Percentiles rank a stretch among this genome's conserved stretches.
phyloP scores from a whole-genome alignment of 2,113 vertebrate species.

The Dromiciops gliroides region DNA sequence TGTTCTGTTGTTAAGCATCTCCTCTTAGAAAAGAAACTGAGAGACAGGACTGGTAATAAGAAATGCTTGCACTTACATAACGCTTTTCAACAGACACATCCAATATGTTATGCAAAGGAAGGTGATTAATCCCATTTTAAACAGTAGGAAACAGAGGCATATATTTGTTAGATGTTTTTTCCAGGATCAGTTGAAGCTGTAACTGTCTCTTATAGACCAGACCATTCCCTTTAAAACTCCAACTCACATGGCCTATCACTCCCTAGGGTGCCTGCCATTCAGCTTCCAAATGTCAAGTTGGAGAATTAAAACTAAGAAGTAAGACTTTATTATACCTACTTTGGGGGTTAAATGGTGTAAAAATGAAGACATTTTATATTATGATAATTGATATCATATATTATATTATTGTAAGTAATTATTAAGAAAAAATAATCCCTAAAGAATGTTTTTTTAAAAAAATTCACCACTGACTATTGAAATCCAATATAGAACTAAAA shows the following conservation, averaged over 20 bases:
- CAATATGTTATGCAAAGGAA: background rate
- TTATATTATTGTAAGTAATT: background rate
- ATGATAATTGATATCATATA: background rate
- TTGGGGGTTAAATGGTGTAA: background rate
- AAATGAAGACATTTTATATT: background rate
- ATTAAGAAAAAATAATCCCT: background rate
- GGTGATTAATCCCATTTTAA: background rate
- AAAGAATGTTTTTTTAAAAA: constrained; percentile 38
- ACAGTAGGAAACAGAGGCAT: background rate
- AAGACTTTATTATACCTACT: background rate
- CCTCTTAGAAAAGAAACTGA: constrained; percentile 37
- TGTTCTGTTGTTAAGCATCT: constrained; percentile 23
- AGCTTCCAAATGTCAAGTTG: constrained; percentile 28
- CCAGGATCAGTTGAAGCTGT: background rate
- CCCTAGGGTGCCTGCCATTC: background rate
- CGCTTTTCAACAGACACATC: constrained; percentile 21
- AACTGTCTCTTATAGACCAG: background rate
- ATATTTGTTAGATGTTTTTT: constrained; percentile 4
- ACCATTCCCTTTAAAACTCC: constrained; percentile 26
- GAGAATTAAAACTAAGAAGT: background rate
- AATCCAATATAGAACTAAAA: constrained; percentile 11
- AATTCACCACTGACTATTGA: constrained; percentile 24
- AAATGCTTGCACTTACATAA: background rate
- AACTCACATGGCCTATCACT: background rate
- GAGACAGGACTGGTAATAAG: constrained; percentile 30